Percentiles rank a stretch among this genome's conserved stretches.
These are phyloP conservation scores for Drosophila lacicola DNA, from an alignment of 2,888 invertebrate genomes.

Conservation along the genomic window DNA sequence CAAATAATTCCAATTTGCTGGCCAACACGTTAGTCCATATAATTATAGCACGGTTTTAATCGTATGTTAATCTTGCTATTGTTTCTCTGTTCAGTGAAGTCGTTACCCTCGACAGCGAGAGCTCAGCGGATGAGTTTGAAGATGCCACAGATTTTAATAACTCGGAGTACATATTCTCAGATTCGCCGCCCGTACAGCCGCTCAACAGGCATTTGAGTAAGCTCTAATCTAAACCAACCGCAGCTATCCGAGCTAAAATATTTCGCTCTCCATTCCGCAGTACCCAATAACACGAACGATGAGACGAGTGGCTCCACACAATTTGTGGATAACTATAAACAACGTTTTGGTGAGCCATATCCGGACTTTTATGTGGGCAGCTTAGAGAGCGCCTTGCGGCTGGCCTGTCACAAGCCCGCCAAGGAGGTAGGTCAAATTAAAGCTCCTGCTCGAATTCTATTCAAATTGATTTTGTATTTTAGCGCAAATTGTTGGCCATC, in stretches of 20 bases:
- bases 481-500: conserved; percentile 96
- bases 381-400: conserved; percentile 95
- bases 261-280: conserved; percentile 85
- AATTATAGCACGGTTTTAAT: background rate
- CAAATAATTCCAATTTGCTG: conserved; percentile 75
- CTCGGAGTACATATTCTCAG: conserved; percentile 95
- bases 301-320: conserved; percentile 94
- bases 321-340: conserved; percentile 94
- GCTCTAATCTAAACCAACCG: conserved; percentile 67
- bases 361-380: conserved; percentile 97
- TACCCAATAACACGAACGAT: conserved; percentile 94
- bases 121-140: conserved; percentile 94
- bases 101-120: conserved; percentile 85
- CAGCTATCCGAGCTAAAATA: background rate
- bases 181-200: conserved; percentile 89
- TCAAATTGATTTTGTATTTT: conserved; percentile 64
- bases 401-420: conserved; percentile 95
- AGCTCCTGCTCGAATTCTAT: background rate
- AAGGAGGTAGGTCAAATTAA: conserved; percentile 89
- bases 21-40: conserved; percentile 66
- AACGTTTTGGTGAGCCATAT: conserved; percentile 91
- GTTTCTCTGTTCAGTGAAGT: conserved; percentile 60
- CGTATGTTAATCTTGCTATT: conserved; percentile 5
- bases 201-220: conserved; percentile 92
- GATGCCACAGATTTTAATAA: conserved; percentile 93